A percentile compares a stretch with the other conserved stretches of the same genome.
Conservation (phyloP, 2,113 vertebrate species). For the Polypterus bichir region DNA sequence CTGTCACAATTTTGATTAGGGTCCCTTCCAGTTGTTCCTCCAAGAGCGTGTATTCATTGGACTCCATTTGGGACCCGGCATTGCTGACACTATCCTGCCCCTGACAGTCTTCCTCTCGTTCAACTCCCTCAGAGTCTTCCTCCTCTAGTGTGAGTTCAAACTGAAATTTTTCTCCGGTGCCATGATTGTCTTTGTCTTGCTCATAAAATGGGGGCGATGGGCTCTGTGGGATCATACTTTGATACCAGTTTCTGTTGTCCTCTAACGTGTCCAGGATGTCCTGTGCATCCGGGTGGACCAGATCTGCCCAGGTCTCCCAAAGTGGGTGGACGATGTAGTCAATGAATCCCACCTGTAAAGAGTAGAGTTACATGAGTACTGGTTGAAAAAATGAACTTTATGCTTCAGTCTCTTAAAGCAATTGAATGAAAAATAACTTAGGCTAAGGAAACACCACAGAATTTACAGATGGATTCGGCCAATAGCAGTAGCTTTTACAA, state of each 20-base stretch:
- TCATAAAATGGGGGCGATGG: slow-evolving; percentile 85
- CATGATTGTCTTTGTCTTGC: slow-evolving; percentile 51
- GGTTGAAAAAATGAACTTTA: neutral
- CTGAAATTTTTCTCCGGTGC: slow-evolving; percentile 78
- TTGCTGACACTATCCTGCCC: slow-evolving; percentile 20
- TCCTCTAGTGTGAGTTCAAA: slow-evolving; percentile 85
- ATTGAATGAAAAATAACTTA: no score
- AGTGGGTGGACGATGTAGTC: slow-evolving; percentile 94
- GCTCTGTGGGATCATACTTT: slow-evolving; percentile 96
- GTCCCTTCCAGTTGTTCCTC: slow-evolving; percentile 33
- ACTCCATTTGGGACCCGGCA: slow-evolving; percentile 19
- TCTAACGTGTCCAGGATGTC: slow-evolving; percentile 94
- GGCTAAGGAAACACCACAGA: no score
- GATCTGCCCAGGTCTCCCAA: slow-evolving; percentile 97
- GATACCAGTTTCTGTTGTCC: slow-evolving; percentile 98
- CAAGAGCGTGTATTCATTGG: slow-evolving; percentile 21
- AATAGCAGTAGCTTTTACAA: no score
- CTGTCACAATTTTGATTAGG: slow-evolving; percentile 58
- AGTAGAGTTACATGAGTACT: neutral
- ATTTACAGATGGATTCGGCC: no score
- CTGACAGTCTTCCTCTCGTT: slow-evolving; percentile 45
- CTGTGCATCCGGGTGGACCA: slow-evolving; percentile 93
- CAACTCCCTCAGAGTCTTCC: slow-evolving; percentile 71
- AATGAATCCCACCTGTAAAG: slow-evolving; percentile 80
- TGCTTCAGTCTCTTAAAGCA: no score